Percentiles rank a stretch among this genome's conserved stretches.
Conservation (phyloP, 2,113 vertebrate species). For the Lepisosteus osseus region DNA sequence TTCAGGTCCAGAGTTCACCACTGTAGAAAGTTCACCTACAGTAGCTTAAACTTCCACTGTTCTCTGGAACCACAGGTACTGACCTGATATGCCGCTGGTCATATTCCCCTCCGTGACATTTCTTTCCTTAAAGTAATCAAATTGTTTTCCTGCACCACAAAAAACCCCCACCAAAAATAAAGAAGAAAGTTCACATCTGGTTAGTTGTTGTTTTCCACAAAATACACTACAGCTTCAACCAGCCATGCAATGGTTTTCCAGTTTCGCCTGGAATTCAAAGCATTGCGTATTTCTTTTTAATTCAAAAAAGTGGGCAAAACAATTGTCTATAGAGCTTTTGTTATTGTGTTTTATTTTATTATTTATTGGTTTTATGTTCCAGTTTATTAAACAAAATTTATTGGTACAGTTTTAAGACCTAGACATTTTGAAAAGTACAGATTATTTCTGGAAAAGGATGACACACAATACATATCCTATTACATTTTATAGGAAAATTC, state of each 20-base stretch:
- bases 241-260: conserved; percentile 56
- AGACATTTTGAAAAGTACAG: too few relatives aligned
- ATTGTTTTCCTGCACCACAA: conserved; percentile 57
- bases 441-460: too few relatives aligned
- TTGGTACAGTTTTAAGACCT: too few relatives aligned
- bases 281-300: too few relatives aligned
- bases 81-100: conserved; percentile 31
- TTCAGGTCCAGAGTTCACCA: conserved; percentile 25
- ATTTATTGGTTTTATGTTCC: conserved; percentile 59
- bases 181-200: conserved; percentile 57
- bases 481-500: too few relatives aligned
- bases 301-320: conserved; percentile 22
- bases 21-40: conserved; percentile 37
- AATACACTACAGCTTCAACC: conserved; percentile 66
- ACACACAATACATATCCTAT: too few relatives aligned
- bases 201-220: conserved; percentile 63
- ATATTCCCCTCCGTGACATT: conserved; percentile 35
- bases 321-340: too few relatives aligned
- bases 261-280: conserved; percentile 59
- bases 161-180: conserved; percentile 27
- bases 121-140: conserved; percentile 56
- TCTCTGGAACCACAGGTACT: conserved; percentile 31
- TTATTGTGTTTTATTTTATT: neutral
- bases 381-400: conserved; percentile 28
- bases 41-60: conserved; percentile 42